These are phyloP conservation scores for Oxyruncus cristatus DNA, from an alignment of 2,113 vertebrate genomes.

Conservation along the genomic window DNA sequence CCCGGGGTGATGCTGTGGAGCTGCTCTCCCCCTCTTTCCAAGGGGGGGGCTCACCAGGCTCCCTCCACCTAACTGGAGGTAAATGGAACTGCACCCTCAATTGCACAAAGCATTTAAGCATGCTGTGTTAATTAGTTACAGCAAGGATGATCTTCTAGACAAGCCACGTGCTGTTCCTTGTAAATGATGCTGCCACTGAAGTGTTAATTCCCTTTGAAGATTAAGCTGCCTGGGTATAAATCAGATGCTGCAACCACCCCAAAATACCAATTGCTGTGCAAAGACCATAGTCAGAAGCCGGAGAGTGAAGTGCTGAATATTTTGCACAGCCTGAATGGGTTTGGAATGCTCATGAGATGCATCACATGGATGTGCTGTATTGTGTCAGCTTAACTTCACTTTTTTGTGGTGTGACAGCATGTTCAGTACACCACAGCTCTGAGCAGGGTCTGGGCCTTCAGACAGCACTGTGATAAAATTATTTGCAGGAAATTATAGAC, in stretches of 20 bases:
- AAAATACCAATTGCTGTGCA: background rate
- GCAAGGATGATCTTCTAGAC: background rate
- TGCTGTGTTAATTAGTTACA: constrained; percentile 26
- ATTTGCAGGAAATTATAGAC: background rate
- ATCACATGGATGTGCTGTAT: background rate
- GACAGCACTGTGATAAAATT: background rate
- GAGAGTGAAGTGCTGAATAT: background rate
- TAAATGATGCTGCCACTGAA: background rate
- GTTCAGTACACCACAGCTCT: background rate
- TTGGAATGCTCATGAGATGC: background rate
- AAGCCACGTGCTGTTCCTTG: background rate
- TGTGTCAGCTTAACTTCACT: background rate
- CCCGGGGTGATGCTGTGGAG: background rate
- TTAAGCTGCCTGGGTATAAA: background rate
- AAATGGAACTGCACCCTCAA: constrained; percentile 1
- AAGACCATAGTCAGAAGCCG: background rate
- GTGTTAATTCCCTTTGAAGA: background rate
- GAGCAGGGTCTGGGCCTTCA: background rate
- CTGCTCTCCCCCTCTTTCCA: background rate
- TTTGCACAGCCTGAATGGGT: background rate
- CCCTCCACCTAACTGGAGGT: background rate
- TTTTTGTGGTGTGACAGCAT: background rate
- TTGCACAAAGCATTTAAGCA: constrained; percentile 8
- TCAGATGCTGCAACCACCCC: background rate
- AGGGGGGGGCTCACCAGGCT: background rate